phyloP scores from a whole-genome alignment of 2,888 invertebrate genomes.

The Rhagium mordax region DNA sequence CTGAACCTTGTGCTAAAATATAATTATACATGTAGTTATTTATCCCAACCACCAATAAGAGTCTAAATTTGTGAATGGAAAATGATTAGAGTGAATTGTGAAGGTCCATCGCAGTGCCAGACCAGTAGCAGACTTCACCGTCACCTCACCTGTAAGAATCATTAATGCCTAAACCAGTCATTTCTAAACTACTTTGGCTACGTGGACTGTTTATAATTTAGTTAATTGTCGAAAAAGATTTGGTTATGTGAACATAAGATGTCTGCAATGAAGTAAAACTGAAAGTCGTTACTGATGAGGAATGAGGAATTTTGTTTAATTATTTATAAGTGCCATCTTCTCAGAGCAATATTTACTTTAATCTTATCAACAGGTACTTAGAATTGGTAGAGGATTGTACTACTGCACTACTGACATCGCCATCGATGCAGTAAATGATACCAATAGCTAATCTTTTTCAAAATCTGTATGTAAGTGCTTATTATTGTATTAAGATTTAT shows the following conservation, averaged over 20 bases:
- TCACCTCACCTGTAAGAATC: conserved; percentile 62
- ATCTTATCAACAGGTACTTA: too few relatives aligned
- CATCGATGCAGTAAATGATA: too few relatives aligned
- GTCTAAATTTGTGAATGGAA: conserved; percentile 48
- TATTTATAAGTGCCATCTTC: too few relatives aligned
- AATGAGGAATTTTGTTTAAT: too few relatives aligned
- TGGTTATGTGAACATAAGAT: conserved; percentile 32
- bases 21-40: conserved; percentile 36
- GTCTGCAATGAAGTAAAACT: not conserved
- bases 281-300: not conserved
- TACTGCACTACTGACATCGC: too few relatives aligned
- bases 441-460: too few relatives aligned
- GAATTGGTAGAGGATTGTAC: too few relatives aligned
- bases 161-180: conserved; percentile 55
- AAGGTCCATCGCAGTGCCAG: conserved; percentile 56
- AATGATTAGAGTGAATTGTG: conserved; percentile 51
- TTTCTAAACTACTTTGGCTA: conserved; percentile 12
- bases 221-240: not conserved
- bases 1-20: conserved; percentile 61
- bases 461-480: too few relatives aligned
- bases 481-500: too few relatives aligned
- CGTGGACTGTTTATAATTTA: not conserved
- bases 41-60: conserved; percentile 64
- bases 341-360: too few relatives aligned
- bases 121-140: conserved; percentile 52